A percentile compares a stretch with the other conserved stretches of the same genome.
Evolutionary conservation across 30 jellyfish, hydroid and myxozoan species (phyloP).

Genomic region (Turritopsis rubra): DNA sequence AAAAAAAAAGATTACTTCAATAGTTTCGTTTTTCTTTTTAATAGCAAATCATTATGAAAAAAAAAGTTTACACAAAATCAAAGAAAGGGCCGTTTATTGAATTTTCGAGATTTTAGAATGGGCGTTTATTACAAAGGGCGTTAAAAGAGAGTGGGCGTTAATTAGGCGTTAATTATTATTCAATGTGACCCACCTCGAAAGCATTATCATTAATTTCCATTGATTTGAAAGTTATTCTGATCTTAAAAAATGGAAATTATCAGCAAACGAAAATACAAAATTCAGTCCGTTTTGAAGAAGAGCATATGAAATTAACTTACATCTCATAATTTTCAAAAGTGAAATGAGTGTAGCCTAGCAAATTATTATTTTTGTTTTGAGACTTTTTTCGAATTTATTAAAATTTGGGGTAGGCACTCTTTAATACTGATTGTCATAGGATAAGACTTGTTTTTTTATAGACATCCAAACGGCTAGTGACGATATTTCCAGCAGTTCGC

Average conservation of each 20-base stretch:
- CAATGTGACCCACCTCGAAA: background rate
- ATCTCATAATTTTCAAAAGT: background rate
- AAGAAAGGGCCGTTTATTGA: background rate
- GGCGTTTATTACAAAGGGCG: background rate
- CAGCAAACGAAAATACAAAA: background rate
- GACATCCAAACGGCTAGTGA: background rate
- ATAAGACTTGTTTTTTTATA: background rate
- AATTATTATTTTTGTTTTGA: background rate
- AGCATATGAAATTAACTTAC: background rate
- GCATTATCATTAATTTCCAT: no score
- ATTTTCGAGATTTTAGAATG: background rate
- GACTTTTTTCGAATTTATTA: no score
- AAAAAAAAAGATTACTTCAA: background rate
- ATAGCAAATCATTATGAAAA: background rate
- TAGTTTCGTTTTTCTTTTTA: background rate
- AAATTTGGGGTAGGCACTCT: background rate
- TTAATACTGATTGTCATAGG: background rate
- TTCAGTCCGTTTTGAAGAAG: background rate
- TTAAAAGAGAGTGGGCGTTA: background rate
- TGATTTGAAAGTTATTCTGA: no score
- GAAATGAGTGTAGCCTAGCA: background rate
- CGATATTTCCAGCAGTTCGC: background rate
- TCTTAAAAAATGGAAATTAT: no score
- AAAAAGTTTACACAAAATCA: background rate
- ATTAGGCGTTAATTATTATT: background rate